Conservation (phyloP, 2,888 invertebrate species). For the Eupelmus urozonus region DNA sequence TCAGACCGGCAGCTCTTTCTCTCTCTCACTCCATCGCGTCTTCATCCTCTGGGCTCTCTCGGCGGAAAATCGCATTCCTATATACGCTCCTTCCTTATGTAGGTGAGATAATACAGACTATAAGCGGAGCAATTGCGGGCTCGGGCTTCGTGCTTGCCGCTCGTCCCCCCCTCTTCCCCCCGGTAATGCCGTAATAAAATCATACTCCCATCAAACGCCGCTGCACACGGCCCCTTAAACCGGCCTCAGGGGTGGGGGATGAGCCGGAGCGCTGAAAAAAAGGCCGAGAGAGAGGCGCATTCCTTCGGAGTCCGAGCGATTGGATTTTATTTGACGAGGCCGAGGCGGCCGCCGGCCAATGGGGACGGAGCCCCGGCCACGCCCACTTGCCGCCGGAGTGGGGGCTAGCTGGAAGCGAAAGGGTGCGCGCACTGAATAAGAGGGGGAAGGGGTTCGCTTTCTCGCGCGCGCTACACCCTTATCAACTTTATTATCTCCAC, state of each 20-base stretch:
- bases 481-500: constrained; percentile 77
- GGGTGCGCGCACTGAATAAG: constrained; percentile 21
- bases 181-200: constrained; percentile 78
- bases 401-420: constrained; percentile 25
- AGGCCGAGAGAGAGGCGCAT: constrained; percentile 62
- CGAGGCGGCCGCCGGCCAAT: constrained; percentile 73
- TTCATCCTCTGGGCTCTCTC: constrained; percentile 53
- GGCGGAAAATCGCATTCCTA: constrained; percentile 43
- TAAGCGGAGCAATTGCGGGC: constrained; percentile 76
- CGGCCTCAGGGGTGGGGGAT: neutral
- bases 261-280: constrained; percentile 31
- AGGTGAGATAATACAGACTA: constrained; percentile 76
- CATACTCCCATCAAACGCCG: constrained; percentile 76
- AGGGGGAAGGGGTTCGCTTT: constrained; percentile 55
- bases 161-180: constrained; percentile 6
- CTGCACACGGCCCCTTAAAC: constrained; percentile 70
- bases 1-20: too few species aligned
- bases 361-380: constrained; percentile 69
- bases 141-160: constrained; percentile 68
- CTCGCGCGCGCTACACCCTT: constrained; percentile 72
- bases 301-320: constrained; percentile 76
- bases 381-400: constrained; percentile 66
- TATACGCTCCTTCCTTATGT: constrained; percentile 55
- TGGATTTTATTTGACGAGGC: constrained; percentile 77
- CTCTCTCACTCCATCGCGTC: constrained; percentile 35